Base-by-base conservation (phyloP, 2,113 vertebrate genomes). In the Solea solea region DNA sequence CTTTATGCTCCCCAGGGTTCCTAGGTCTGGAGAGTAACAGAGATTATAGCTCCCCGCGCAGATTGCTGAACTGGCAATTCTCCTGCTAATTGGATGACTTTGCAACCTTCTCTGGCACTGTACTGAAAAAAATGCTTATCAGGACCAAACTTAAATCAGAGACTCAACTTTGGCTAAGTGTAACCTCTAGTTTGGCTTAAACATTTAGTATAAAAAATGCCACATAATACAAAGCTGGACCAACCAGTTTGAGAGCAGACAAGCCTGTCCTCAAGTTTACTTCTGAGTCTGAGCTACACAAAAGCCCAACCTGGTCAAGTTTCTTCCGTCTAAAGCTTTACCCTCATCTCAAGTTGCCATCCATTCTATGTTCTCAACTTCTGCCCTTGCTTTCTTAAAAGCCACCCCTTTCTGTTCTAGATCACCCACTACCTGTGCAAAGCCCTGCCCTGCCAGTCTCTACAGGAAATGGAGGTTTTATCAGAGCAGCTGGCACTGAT, bases 41-140 rank as follows among this genome's bases (percentile, higher is more conserved):
- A 82, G 78, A 89, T 82, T 85, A 84, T 62, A 64, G 74, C 80
- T 74, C 69, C 64, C 44, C 25, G 58, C 73, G 83, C 62, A 81
- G 83, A 85, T 77, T 86, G 89, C 89, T 82, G 89, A 86, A 76
- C 73, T 72, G 70, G 81, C 86, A 39, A 74, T 80, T 78, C 78
- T 79, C 65, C 77, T 69, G 64, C 83, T 86, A 87, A 90, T 86
- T 90, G 73, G 83, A 82, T 80, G 85, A 88, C 86, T 90, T 86
- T 85, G 80, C 73, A 84, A 86, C 85, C 86, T 89, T 75, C 86
- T 88, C 77, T 85, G 79, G 76, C 78, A 78, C 74, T 54, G 63
- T 63, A 58, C 69, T 70, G 69, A 69, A 81, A 82, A 74, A 72
- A 81, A 62, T 79, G 73, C 72, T 86, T 83, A 89, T 89, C 66